Evolutionary conservation across 1,140 invertebrate genomes (phyloP).

Genomic region (Drosophila subobscura): DNA sequence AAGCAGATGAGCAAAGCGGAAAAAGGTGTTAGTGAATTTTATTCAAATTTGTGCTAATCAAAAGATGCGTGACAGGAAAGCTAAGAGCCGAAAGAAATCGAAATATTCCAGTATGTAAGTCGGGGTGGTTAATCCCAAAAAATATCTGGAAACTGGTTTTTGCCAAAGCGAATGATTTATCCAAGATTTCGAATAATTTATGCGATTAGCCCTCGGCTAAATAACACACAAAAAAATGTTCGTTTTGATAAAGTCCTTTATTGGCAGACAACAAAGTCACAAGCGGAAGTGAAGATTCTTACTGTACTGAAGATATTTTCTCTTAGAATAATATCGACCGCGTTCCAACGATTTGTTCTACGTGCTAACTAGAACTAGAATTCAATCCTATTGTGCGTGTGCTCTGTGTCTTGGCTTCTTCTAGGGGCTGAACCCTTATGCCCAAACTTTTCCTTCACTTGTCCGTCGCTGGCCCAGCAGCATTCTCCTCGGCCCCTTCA

Average conservation of each 20-base stretch:
- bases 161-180: slow-evolving; percentile 38
- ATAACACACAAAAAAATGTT: slow-evolving; percentile 11
- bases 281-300: slow-evolving; percentile 37
- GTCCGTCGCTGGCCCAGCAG: slow-evolving; percentile 67
- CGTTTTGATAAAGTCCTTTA: slow-evolving; percentile 75
- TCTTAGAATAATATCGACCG: slow-evolving; percentile 26
- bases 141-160: slow-evolving; percentile 32
- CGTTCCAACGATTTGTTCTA: slow-evolving; percentile 63
- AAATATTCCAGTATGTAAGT: background rate
- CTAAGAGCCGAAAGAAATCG: slow-evolving; percentile 28
- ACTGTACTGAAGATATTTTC: slow-evolving; percentile 46
- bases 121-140: slow-evolving; percentile 11
- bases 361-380: slow-evolving; percentile 55
- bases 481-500: slow-evolving; percentile 53
- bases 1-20: slow-evolving; percentile 6
- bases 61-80: slow-evolving; percentile 70
- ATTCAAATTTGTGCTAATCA: slow-evolving; percentile 80
- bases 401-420: slow-evolving; percentile 17
- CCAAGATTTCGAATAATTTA: slow-evolving; percentile 20
- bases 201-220: slow-evolving; percentile 32
- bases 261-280: slow-evolving; percentile 59
- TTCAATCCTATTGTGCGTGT: slow-evolving; percentile 52
- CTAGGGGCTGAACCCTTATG: slow-evolving; percentile 30
- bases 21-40: slow-evolving; percentile 77
- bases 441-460: slow-evolving; percentile 52